Evolutionary conservation across 1,140 invertebrate species (phyloP).

Genomic region (Plodia interpunctella): DNA sequence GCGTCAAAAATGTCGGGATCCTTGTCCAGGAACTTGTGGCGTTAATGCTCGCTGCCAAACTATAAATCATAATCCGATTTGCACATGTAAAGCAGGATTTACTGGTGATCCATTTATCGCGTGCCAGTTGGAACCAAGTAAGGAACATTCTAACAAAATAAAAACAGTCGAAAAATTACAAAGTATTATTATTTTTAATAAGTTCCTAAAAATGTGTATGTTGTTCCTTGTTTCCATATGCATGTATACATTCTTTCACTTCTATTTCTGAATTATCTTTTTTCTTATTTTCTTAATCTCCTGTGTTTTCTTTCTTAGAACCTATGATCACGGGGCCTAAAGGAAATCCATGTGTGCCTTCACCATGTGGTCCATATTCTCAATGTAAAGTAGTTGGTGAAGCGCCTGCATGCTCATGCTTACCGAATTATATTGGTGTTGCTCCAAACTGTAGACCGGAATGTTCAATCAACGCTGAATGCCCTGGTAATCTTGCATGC

Average conservation of each 20-base stretch:
- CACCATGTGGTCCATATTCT: slow-evolving; percentile 89
- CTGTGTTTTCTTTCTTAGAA: slow-evolving; percentile 66
- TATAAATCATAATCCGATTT: slow-evolving; percentile 89
- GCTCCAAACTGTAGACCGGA: slow-evolving; percentile 85
- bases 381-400: slow-evolving; percentile 84
- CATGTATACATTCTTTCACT: slow-evolving; percentile 38
- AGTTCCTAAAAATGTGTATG: not conserved
- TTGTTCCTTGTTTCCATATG: not conserved
- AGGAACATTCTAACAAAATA: slow-evolving; percentile 45
- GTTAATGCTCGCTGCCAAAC: slow-evolving; percentile 88
- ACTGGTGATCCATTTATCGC: slow-evolving; percentile 91
- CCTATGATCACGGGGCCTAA: slow-evolving; percentile 70
- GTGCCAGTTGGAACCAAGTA: slow-evolving; percentile 78
- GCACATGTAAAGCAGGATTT: slow-evolving; percentile 87
- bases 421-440: slow-evolving; percentile 79
- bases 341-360: slow-evolving; percentile 84
- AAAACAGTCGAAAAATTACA: slow-evolving; percentile 18
- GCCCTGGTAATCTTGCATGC: slow-evolving; percentile 85
- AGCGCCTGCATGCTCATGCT: slow-evolving; percentile 86
- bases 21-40: slow-evolving; percentile 91
- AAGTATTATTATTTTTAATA: slow-evolving; percentile 23
- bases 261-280: slow-evolving; percentile 32
- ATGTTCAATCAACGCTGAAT: slow-evolving; percentile 87
- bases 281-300: slow-evolving; percentile 43
- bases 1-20: slow-evolving; percentile 88